Evolutionary conservation across 2,797 vertebrate genomes (phyloP), one percentile per base, ranked within the genome.

Genomic region (Sebastes hubbsi): DNA sequence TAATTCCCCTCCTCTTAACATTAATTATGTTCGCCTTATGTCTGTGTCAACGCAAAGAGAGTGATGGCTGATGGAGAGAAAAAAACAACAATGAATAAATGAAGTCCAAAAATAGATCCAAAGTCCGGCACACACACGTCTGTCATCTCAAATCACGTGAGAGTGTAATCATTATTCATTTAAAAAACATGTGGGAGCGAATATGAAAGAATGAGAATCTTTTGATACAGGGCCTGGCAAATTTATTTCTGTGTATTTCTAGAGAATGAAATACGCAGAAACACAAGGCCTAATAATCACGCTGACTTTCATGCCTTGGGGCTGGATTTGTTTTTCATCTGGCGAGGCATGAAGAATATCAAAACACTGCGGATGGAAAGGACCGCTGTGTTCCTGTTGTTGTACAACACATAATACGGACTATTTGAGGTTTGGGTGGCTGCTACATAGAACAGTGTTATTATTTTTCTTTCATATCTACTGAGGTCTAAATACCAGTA

Each of bases 251-350:
- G 34, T 75, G 49, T 52, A n/a, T 62, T 81, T 30, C 20, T 60
- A 27, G 34, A 54, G 38, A 67, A 74, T 60, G 78, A 64, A 52
- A 59, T 18, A 61, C 9, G 9, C n/a, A 58, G 52, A 75, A 69
- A 80, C 56, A 70, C 38, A n/a, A 58, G 25, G 60, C 24, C 22
- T 77, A 63, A 87, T 87, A 74, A 87, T 59, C 32, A 71, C 30
- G 67, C 36, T 75, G 69, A 77, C 75, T 79, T 68, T 81, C 52
- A 29, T 64, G 75, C 65, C 79, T 55, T 10, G 1, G 24, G 86
- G 75, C 32, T 83, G 10, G 32, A 72, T 87, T 83, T 83, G 72
- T 84, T 89, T 87, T 88, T 81, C 59, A 80, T 83, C 67, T 84
- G 49, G 20, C 67, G 58, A 76, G 63, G 58, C 56, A 61, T 74